Conservation (phyloP, 2,113 vertebrate genomes). For the Nyctereutes procyonoides region DNA sequence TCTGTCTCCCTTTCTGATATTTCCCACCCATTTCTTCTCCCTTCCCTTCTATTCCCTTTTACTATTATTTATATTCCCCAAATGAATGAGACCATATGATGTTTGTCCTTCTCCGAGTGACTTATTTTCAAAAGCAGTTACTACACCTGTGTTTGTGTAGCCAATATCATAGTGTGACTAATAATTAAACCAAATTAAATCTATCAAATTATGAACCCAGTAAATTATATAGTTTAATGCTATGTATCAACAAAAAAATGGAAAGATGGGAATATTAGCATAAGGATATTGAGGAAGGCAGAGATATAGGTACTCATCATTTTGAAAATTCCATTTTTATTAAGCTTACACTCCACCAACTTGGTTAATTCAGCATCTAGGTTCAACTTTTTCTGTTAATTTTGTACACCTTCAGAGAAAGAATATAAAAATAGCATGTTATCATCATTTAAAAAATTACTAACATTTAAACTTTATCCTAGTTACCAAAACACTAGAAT, state of each 20-base stretch:
- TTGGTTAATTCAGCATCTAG: background rate
- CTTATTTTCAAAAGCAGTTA: background rate
- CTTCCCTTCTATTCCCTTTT: too few relatives aligned
- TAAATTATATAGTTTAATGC: background rate
- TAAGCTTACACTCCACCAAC: background rate
- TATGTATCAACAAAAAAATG: background rate
- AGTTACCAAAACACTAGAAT: background rate
- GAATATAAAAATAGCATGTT: background rate
- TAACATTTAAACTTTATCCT: background rate
- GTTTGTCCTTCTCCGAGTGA: too few relatives aligned
- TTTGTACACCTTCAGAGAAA: background rate
- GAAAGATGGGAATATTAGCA: background rate
- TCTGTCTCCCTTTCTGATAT: too few relatives aligned
- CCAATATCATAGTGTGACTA: background rate
- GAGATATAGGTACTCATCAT: background rate
- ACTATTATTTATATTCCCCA: too few relatives aligned
- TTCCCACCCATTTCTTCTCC: too few relatives aligned
- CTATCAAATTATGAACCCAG: background rate
- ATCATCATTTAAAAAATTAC: background rate
- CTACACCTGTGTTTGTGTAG: background rate
- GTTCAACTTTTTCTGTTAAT: background rate
- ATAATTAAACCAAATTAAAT: constrained; percentile 35
- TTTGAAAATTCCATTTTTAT: background rate
- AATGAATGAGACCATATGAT: too few relatives aligned
- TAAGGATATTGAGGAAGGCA: background rate